Percentiles rank a stretch among this genome's conserved stretches.
phyloP scores from a whole-genome alignment of 2,113 vertebrate species.

The Brachyhypopomus gauderio region DNA sequence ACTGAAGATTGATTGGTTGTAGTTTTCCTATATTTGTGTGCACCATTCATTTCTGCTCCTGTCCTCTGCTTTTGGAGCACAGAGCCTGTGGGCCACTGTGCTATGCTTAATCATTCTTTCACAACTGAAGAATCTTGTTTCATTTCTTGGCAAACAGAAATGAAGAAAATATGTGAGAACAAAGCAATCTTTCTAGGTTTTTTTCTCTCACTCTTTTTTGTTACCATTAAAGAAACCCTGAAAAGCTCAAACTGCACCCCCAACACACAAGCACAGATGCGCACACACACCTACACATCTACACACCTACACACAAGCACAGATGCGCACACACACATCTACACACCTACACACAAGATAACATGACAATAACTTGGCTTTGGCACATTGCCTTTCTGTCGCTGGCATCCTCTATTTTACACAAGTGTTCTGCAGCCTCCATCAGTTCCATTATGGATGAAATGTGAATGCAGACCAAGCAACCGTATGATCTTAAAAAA shows the following conservation, averaged over 20 bases:
- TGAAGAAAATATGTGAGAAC: slow-evolving; percentile 35
- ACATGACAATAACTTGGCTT: slow-evolving; percentile 27
- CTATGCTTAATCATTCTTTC: slow-evolving; percentile 23
- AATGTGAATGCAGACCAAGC: slow-evolving; percentile 6
- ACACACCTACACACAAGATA: slow-evolving; percentile 23
- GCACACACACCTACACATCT: slow-evolving; percentile 9
- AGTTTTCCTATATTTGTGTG: slow-evolving; percentile 3
- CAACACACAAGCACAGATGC: slow-evolving; percentile 1
- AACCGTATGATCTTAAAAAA: slow-evolving; percentile 16
- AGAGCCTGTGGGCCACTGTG: slow-evolving; percentile 13
- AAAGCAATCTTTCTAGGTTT: slow-evolving; percentile 38
- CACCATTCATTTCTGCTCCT: neutral
- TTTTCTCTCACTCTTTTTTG: neutral
- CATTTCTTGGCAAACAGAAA: slow-evolving; percentile 41
- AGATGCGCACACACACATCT: slow-evolving; percentile 9
- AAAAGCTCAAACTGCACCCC: slow-evolving; percentile 11
- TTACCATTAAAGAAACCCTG: slow-evolving; percentile 35
- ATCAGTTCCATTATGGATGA: slow-evolving; percentile 32
- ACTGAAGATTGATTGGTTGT: neutral
- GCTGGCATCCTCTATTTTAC: slow-evolving; percentile 35
- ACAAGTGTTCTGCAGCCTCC: slow-evolving; percentile 34
- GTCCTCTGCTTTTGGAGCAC: slow-evolving; percentile 20
- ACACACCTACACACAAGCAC: neutral
- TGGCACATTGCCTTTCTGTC: slow-evolving; percentile 39
- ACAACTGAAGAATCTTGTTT: slow-evolving; percentile 3